These are phyloP conservation scores for Terrapene triunguis DNA, from an alignment of 2,113 vertebrate species.

Conservation along the genomic window DNA sequence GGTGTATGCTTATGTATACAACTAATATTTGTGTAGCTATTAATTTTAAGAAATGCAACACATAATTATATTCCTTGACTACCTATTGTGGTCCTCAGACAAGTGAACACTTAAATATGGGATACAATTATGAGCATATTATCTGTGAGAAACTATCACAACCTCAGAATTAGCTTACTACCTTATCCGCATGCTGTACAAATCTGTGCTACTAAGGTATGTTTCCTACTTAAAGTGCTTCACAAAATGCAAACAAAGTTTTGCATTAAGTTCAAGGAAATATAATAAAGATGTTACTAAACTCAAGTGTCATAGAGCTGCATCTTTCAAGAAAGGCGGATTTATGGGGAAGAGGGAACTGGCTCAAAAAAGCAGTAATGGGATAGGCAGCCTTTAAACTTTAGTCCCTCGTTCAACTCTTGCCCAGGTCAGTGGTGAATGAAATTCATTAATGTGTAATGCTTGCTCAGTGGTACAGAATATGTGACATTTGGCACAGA, in stretches of 20 bases:
- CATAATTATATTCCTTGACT: constrained; percentile 3
- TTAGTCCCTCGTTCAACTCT: background rate
- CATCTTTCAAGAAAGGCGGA: constrained; percentile 29
- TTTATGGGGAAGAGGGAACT: background rate
- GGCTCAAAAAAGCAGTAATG: background rate
- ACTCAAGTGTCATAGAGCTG: background rate
- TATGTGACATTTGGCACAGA: too few species aligned
- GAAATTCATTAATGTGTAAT: background rate
- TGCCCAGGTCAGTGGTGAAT: background rate
- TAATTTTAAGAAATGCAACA: constrained; percentile 31
- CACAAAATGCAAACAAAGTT: constrained; percentile 42
- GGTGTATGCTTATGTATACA: background rate
- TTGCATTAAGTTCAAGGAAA: background rate
- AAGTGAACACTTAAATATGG: constrained; percentile 3
- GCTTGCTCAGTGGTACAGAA: too few species aligned
- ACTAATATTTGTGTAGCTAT: background rate
- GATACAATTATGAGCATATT: constrained; percentile 19
- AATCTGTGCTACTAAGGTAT: background rate
- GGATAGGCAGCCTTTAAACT: background rate
- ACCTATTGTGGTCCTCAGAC: constrained; percentile 21
- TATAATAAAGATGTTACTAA: background rate
- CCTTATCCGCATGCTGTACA: background rate
- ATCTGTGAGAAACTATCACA: constrained; percentile 23
- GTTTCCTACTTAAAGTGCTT: constrained; percentile 45
- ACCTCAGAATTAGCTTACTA: constrained; percentile 13